Evolutionary conservation across 2,888 invertebrate species (phyloP), one percentile per base, ranked within the genome.

Genomic region (Helleia helle): DNA sequence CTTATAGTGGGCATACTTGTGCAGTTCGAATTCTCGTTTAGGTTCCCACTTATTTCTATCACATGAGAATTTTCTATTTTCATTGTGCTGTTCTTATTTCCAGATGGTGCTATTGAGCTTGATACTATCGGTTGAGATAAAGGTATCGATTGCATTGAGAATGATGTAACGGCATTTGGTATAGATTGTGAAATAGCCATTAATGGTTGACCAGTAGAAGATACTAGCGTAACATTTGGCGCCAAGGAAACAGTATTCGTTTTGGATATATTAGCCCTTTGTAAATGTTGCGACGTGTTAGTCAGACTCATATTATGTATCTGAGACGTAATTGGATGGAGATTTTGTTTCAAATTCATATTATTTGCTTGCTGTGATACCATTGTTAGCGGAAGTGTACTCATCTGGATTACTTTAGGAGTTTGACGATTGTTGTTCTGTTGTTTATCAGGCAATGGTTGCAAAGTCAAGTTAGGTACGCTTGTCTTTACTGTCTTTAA

Each of bases 301-400:
- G 73, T 71, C 51, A 83, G 55, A 38, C 71, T 70, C 84, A 80
- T 75, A 45, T 65, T 70, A 47, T 80, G 81, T 52, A 85, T 80
- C 50, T 85, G 85, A 17, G 85, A 80, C 37, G 85, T 85, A 34
- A 84, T 80, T 2, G 86, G 85, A 56, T 79, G 83, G n/a, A 86
- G 60, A 47, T 59, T 76, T 38, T 73, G 74, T 48, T 83, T 69
- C 38, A 75, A 76, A 25, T 68, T 63, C 52, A 79, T 69, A 22
- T 75, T 65, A 38, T 67, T 59, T 12, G 54, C 63, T n/a, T 65
- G 53, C 50, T 80, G 81, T 22, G 79, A 65, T 9, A 69, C 68
- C 17, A 77, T 50, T 8, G 69, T 50, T 14, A 80, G 53, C 15
- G 66, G 62, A 4, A 66, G 50, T 22, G 72, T 61, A 46, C 66